Conservation (phyloP, 2,113 vertebrate species). For the Ctenodactylus gundi region DNA sequence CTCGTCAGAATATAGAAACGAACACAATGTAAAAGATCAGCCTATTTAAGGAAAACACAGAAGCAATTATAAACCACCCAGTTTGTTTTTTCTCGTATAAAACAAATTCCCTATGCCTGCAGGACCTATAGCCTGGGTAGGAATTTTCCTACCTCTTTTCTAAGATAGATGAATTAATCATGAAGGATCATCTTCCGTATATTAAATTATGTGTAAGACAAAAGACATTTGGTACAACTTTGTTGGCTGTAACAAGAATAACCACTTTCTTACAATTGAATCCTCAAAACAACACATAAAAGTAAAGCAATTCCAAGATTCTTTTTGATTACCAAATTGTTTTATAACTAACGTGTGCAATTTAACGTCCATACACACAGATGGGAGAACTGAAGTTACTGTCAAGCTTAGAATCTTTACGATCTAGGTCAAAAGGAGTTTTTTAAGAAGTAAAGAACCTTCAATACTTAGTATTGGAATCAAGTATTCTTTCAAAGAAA, state of each 20-base stretch:
- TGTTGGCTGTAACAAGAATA: neutral
- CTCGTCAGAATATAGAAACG: too few relatives aligned
- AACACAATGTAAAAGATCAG: neutral
- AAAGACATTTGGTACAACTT: neutral
- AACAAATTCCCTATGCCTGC: neutral
- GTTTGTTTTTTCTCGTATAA: neutral
- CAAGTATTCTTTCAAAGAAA: neutral
- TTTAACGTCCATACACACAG: neutral
- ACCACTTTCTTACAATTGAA: neutral
- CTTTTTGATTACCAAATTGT: neutral
- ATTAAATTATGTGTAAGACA: neutral
- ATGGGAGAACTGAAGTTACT: neutral
- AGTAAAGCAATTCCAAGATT: too few relatives aligned
- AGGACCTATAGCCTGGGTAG: neutral
- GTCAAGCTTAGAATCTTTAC: neutral
- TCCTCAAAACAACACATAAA: slow-evolving; percentile 9
- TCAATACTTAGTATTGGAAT: neutral
- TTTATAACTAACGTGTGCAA: neutral
- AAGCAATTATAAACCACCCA: neutral
- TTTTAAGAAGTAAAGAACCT: neutral
- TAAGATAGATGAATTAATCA: neutral
- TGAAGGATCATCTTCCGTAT: neutral
- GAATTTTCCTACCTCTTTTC: neutral
- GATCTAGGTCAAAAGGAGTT: neutral
- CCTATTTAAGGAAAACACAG: neutral